Conservation (phyloP, 2,797 vertebrate genomes). For the Bufotes viridis region DNA sequence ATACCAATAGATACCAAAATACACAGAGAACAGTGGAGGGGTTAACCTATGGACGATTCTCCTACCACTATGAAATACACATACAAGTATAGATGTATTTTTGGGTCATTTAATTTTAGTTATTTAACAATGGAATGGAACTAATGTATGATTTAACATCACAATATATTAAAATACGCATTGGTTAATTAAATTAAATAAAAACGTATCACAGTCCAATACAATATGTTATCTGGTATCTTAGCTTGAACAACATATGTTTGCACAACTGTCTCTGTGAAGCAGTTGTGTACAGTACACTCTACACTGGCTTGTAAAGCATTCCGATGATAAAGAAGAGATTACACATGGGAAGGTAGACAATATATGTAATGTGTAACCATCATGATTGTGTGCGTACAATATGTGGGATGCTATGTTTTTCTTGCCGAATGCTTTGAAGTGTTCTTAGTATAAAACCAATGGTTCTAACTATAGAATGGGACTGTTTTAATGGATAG, state of each 20-base stretch:
- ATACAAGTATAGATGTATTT: not conserved
- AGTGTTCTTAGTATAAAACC: not conserved
- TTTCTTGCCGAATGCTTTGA: not conserved
- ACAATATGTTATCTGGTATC: not conserved
- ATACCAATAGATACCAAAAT: too few species aligned
- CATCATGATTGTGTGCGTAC: not conserved
- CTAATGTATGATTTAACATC: not conserved
- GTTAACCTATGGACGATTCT: not conserved
- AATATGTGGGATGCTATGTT: not conserved
- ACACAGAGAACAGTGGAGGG: not conserved
- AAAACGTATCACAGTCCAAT: not conserved
- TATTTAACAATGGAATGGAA: not conserved
- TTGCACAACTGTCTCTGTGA: conserved; percentile 25
- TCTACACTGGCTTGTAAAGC: not conserved
- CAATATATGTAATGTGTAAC: not conserved
- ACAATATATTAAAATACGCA: not conserved
- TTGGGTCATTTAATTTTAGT: not conserved
- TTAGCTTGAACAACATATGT: not conserved
- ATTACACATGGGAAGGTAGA: not conserved
- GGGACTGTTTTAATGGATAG: not conserved
- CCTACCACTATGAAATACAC: not conserved
- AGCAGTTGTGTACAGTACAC: conserved; percentile 8
- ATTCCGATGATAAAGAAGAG: not conserved
- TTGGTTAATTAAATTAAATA: not conserved
- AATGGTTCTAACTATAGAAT: not conserved